Conservation (phyloP, 2,113 vertebrate genomes). For the Paracanthobrama guichenoti region DNA sequence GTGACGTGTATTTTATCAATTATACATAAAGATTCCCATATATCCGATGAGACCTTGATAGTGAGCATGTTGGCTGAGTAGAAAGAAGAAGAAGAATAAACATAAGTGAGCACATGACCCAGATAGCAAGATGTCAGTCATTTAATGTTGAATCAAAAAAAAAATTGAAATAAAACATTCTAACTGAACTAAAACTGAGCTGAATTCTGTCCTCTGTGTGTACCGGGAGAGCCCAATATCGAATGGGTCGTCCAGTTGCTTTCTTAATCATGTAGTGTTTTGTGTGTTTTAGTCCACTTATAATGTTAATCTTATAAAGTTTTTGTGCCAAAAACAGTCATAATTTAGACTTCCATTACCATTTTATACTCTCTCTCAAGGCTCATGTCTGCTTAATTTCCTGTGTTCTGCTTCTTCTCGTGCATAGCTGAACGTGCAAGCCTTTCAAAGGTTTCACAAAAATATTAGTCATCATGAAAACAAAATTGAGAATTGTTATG, state of each 20-base stretch:
- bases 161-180: not conserved
- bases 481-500: too few species aligned
- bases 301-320: not conserved
- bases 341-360: not conserved
- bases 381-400: not conserved
- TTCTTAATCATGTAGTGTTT: not conserved
- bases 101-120: not conserved
- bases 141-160: conserved; percentile 4
- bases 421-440: not conserved
- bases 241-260: not conserved
- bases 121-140: conserved; percentile 4
- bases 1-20: not conserved
- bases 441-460: not conserved
- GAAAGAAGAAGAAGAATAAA: not conserved
- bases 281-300: too few species aligned
- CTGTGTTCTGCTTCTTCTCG: not conserved
- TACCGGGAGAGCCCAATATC: not conserved
- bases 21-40: not conserved
- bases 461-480: not conserved
- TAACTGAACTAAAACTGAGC: not conserved
- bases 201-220: not conserved
- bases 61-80: not conserved
- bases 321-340: not conserved
- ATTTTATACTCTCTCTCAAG: not conserved
- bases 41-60: not conserved